These are phyloP conservation scores for Euplagia quadripunctaria DNA, from an alignment of 2,888 invertebrate genomes.

Conservation along the genomic window DNA sequence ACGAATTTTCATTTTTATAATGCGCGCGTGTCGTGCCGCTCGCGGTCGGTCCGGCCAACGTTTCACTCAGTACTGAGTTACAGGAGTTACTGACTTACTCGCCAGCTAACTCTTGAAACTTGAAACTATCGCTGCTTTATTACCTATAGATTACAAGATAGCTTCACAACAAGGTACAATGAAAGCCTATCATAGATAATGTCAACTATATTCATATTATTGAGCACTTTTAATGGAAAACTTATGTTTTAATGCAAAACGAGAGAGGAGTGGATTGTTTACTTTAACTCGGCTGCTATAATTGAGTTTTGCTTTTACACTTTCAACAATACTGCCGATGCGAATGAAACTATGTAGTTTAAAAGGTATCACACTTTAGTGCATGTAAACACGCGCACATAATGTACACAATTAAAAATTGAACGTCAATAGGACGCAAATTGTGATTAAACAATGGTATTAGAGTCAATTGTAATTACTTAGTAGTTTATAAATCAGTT, in stretches of 20 bases:
- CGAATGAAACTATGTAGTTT: not conserved
- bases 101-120: constrained; percentile 36
- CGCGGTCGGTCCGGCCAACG: constrained; percentile 49
- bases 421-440: not conserved
- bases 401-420: not conserved
- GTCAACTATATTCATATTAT: constrained; percentile 19
- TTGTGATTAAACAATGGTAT: not conserved
- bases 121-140: constrained; percentile 53
- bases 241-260: not conserved
- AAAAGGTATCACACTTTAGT: not conserved
- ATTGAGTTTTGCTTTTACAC: constrained; percentile 9
- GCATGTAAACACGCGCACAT: not conserved
- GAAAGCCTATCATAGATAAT: constrained; percentile 45
- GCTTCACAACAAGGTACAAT: constrained; percentile 48
- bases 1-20: constrained; percentile 25
- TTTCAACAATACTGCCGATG: constrained; percentile 2
- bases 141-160: constrained; percentile 47
- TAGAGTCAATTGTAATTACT: not conserved
- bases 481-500: not conserved
- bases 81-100: constrained; percentile 19
- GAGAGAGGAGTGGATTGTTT: constrained; percentile 9
- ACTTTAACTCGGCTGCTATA: constrained; percentile 5
- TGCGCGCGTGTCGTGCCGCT: constrained; percentile 24
- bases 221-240: constrained; percentile 14
- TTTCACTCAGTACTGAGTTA: constrained; percentile 41